Evolutionary conservation across 2,113 vertebrate species (phyloP), one percentile per base, ranked within the genome.

Genomic region (Mixornis gularis): DNA sequence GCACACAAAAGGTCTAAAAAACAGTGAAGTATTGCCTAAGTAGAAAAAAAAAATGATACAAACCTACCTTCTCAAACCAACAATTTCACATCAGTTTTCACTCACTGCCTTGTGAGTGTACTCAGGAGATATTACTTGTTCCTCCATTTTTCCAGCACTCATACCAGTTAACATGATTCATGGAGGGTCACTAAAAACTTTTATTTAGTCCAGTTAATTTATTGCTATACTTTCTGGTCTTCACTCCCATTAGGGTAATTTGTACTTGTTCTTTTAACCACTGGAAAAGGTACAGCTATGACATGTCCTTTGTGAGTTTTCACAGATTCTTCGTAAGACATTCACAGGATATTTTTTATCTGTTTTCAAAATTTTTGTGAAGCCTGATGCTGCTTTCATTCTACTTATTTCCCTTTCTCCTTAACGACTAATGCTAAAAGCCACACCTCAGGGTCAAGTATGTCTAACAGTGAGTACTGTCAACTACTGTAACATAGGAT

Each of bases 11-110:
- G 13, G 5, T 53, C 38, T 52, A 58, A 80, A 83, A 78, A 17
- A 1, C 3, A 26, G 2, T 5, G 2, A 55, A 44, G 25, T 38
- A 32, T 4, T 51, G 13, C 11, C n/a, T 7, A 78, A 78, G 12
- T 16, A 70, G 8, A 38, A 64, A 63, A 77, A 72, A 77, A 72
- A 73, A 66, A 70, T 26, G 3, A 17, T 22, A 59, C 7, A 3
- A 88, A 62, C 3, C 3, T 29, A 20, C 19, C 30, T 49, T 59
- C 25, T 59, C 24, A 73, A 73, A 73, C 6, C 4, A 71, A 49
- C 9, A 68, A 64, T 29, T 78, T 68, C 34, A 59, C 6, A 44
- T 10, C 13, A 5, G 21, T 60, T 78, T 82, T 82, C 9, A 53
- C 49, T 55, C 14, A 55, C 24, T 41, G 17, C 2, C 4, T 59